Conservation (phyloP, 2,888 invertebrate species). For the Allacma fusca region DNA sequence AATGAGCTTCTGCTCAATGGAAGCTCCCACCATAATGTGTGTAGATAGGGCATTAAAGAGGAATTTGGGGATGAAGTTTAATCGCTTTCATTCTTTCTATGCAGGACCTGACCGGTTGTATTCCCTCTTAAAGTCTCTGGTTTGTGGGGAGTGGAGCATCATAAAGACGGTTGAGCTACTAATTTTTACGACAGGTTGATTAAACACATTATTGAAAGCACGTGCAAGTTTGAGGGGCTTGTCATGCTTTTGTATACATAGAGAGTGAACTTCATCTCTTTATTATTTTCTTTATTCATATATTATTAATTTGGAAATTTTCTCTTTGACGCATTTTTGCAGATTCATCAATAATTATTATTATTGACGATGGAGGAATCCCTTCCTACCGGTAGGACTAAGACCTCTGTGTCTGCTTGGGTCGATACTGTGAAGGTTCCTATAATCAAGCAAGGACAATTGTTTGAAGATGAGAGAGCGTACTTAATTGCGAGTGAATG, state of each 20-base stretch:
- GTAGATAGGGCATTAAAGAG: no score
- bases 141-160: not conserved
- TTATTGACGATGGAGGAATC: slow-evolving; percentile 31
- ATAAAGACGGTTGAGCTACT: not conserved
- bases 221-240: no score
- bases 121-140: not conserved
- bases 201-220: no score
- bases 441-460: slow-evolving; percentile 41
- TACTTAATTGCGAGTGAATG: slow-evolving; percentile 50
- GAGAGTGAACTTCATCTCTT: no score
- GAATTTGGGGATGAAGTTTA: no score
- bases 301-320: not conserved
- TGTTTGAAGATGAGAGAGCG: slow-evolving; percentile 49
- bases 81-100: no score
- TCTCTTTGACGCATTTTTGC: slow-evolving; percentile 18
- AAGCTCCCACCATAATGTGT: no score
- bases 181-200: no score
- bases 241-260: no score
- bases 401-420: slow-evolving; percentile 51
- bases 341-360: slow-evolving; percentile 12
- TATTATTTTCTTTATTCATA: no score
- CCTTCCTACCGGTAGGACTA: slow-evolving; percentile 44
- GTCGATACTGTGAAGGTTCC: slow-evolving; percentile 51
- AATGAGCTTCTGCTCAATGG: no score
- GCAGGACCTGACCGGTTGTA: slow-evolving; percentile 11